Evolutionary conservation across 2,797 vertebrate species (phyloP), one percentile per base, ranked within the genome.

Genomic region (Channa striata): DNA sequence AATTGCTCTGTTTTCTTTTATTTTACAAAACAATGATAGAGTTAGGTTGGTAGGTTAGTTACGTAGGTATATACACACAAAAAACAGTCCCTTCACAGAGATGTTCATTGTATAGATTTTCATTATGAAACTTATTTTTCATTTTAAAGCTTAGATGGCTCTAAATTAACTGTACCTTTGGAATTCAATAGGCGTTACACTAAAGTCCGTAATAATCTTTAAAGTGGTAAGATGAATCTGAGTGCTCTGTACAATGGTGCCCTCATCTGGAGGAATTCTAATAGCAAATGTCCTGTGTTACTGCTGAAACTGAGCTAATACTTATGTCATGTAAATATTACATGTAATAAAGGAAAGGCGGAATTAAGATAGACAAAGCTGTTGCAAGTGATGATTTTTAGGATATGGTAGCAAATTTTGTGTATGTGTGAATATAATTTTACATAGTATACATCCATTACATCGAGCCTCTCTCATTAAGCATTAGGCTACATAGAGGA

Each of bases 261-360:
- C 86, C 77, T 65, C 91, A 7, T 11, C 11, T 89, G 90, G 84
- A 59, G 5, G 39, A 25, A 8, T 37, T 51, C 5, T 42, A 42
- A n/a, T 30, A 30, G 25, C 25, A 30, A 6, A 30, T 30, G 25
- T 6, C 1, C 25, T 30, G 25, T 30, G 6, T 30, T 30, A 30
- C 2, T 30, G 25, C n/a, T n/a, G n/a, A n/a, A n/a, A n/a, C n/a
- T n/a, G n/a, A n/a, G n/a, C n/a, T n/a, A n/a, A n/a, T n/a, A n/a
- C n/a, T n/a, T n/a, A n/a, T n/a, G n/a, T n/a, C n/a, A n/a, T n/a
- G n/a, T n/a, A n/a, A n/a, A n/a, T n/a, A 57, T 42, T 16, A 42
- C 14, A 42, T 16, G 14, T 14, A 6, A 42, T 8, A 49, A 25
- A 2, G 5, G 40, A 51, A 58, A 50, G 37, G 16, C 33, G 17